Evolutionary conservation across 2,113 vertebrate species (phyloP), one percentile per base, ranked within the genome.

Genomic region (Tachycineta bicolor): DNA sequence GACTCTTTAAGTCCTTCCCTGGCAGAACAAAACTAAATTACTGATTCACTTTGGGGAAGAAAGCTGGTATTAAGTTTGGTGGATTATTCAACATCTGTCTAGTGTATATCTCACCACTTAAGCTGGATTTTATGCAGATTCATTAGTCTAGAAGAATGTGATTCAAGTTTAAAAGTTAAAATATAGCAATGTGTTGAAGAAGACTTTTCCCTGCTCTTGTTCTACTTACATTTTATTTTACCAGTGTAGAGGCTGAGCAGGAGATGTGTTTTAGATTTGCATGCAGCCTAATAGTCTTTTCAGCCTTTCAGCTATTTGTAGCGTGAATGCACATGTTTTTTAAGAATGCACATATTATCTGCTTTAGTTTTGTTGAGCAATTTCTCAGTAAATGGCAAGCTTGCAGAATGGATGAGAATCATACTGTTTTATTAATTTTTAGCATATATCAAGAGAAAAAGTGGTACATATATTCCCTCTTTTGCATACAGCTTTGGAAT

Each of bases 21-120:
- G n/a, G 24, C 20, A 60, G 53, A 88, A 69, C 28, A 83, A 90
- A 90, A 96, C 71, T 86, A 83, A 96, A 75, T 67, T 68, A 82
- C 75, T 90, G 43, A 67, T 87, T 92, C 50, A 64, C 10, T 84
- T n/a, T 3, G 8, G 39, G 62, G 26, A 87, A 91, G 50, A 89
- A 96, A 89, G 60, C 80, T 68, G 41, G 33, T 62, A 75, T 92
- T 90, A 80, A 62, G 31, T 83, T 89, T 80, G 20, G 41, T 74
- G 77, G 80, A 93, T 96, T 96, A 83, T 83, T 77, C 56, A 77
- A 62, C 80, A 89, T 92, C 94, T 93, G 77, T 87, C 80, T 59
- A 25, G 59, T 83, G 10, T 52, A 12, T 33, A 31, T 91, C 25
- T 86, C 52, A 77, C 76, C 44, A 52, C 44, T 90, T 95, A 67